Evolutionary conservation across 92 coral and sea anemone genomes (phyloP), one percentile per base, ranked within the genome.

Genomic region (Galaxea fascicularis): DNA sequence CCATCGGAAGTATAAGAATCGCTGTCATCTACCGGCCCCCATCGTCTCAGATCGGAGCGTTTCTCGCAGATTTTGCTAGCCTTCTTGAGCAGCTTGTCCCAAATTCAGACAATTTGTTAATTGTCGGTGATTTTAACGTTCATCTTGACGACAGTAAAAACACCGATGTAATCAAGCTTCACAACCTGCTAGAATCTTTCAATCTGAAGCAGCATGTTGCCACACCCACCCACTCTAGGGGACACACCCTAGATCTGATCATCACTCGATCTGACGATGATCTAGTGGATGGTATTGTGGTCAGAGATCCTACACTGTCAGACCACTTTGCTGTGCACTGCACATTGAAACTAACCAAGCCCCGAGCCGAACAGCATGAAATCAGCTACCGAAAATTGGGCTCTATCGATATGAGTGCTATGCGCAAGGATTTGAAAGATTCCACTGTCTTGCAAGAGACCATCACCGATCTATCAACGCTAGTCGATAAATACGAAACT

Each of bases 221-320:
- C 41, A 69, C 76, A 44, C 65, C 77, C 27, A 80, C 51, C 52
- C 63, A 65, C 46, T 21, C 59, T 44, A 80, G 41, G 41, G 84
- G 85, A 69, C 86, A 81, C 65, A 68, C 74, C 44, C 66, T 81
- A 22, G 86, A 81, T 68, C n/a, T n/a, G n/a, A n/a, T n/a, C n/a
- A n/a, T n/a, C n/a, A n/a, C n/a, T n/a, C n/a, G n/a, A n/a, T n/a
- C 86, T 17, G 86, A 81, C 20, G 77, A 81, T 53, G 39, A 10
- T 75, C 74, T 82, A 66, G 68, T 71, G 27, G 56, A 63, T 44
- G 65, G 70, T 70, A 56, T 86, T 28, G 57, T 39, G 46, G 51
- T 67, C 15, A 21, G 67, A 27, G 81, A 73, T 45, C 87, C 87
- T 47, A 72, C 74, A 53, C 20, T 83, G 17, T 83, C 82, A 6